A percentile compares a stretch with the other conserved stretches of the same genome.
phyloP scores from a whole-genome alignment of 2,113 vertebrate species.

The Vulpes lagopus region DNA sequence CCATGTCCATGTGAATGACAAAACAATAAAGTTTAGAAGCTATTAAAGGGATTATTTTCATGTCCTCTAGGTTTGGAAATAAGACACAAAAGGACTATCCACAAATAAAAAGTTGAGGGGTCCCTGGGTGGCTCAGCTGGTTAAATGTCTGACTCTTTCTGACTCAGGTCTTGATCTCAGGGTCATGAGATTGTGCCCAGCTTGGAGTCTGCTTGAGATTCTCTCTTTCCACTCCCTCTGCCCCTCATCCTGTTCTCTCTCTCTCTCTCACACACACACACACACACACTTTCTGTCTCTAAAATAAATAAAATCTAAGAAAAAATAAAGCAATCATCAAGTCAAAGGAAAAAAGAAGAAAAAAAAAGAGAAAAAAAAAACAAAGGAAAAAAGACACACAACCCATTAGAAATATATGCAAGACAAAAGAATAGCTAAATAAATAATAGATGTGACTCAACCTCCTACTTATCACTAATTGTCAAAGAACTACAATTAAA shows the following conservation, averaged over 20 bases:
- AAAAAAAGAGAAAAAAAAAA: too few relatives aligned
- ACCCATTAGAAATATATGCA: background rate
- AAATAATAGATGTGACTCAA: background rate
- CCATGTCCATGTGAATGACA: background rate
- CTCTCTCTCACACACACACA: background rate
- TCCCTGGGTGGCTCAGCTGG: background rate
- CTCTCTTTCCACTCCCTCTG: background rate
- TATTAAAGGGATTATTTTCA: background rate
- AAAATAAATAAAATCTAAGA: background rate
- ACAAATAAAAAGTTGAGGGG: background rate
- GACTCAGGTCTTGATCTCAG: background rate
- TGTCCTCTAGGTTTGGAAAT: background rate
- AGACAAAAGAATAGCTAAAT: background rate
- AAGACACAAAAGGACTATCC: background rate
- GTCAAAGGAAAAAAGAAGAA: background rate
- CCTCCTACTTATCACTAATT: background rate
- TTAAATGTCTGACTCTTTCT: background rate
- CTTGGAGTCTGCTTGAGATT: background rate
- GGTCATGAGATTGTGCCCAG: background rate
- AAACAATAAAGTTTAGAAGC: background rate
- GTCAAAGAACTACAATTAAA: background rate
- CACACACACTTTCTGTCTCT: background rate
- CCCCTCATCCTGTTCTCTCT: background rate
- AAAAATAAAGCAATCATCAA: background rate
- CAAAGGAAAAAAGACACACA: background rate